These are phyloP conservation scores for Micromesistius poutassou DNA, from an alignment of 2,797 vertebrate genomes.

Conservation along the genomic window DNA sequence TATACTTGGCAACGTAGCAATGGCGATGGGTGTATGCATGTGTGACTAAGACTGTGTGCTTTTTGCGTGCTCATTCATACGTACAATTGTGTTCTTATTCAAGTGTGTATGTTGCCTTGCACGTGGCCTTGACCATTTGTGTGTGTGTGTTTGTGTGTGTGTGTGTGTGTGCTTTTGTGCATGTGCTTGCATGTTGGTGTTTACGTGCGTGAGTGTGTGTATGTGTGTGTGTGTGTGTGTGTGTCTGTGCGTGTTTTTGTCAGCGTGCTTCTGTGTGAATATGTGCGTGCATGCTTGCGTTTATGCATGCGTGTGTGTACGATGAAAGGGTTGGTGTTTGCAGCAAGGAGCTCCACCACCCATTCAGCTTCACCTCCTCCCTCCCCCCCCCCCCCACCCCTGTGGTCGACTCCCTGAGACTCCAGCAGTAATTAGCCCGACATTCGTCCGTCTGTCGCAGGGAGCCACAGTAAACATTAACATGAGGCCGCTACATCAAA, in stretches of 20 bases:
- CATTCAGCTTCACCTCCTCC: constrained; percentile 57
- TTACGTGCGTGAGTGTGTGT: too few species aligned
- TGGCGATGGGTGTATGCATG: neutral
- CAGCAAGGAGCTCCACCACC: constrained; percentile 8
- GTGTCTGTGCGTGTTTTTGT: neutral
- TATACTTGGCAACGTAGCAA: constrained; percentile 61
- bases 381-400: constrained; percentile 70
- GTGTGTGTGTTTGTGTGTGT: neutral
- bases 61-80: constrained; percentile 15
- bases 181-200: too few species aligned
- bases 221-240: constrained; percentile 21
- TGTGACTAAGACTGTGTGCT: neutral
- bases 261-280: too few species aligned
- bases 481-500: constrained; percentile 64
- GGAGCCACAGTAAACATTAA: constrained; percentile 68
- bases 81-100: constrained; percentile 15
- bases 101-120: constrained; percentile 18
- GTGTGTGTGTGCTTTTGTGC: constrained; percentile 19
- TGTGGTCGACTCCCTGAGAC: constrained; percentile 72
- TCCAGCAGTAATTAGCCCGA: constrained; percentile 71
- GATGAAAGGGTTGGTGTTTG: constrained; percentile 50
- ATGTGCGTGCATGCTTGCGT: neutral
- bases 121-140: constrained; percentile 4
- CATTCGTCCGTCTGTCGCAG: constrained; percentile 73
- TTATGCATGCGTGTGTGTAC: constrained; percentile 15